Percentiles rank a stretch among this genome's conserved stretches.
Evolutionary conservation across 2,797 vertebrate genomes (phyloP).

Genomic region (Smutsia gigantea): DNA sequence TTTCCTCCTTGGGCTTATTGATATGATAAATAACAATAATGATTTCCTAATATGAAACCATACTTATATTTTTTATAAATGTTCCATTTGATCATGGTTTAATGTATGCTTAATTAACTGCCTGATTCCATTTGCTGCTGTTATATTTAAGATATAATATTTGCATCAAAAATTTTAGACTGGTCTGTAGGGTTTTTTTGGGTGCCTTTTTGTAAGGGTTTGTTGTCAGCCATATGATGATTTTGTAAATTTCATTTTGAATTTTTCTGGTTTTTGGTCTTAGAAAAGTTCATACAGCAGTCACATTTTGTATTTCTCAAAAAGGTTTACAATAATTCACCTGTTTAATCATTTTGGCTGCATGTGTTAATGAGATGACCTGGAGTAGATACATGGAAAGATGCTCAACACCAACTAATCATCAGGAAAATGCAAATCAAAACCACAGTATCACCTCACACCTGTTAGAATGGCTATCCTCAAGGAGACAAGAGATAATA

Average conservation of each 20-base stretch:
- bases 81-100: background rate
- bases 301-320: background rate
- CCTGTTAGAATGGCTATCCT: background rate
- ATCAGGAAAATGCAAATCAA: background rate
- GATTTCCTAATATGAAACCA: background rate
- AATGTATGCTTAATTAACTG: background rate
- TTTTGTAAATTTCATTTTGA: background rate
- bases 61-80: background rate
- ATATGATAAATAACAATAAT: background rate
- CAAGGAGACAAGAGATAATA: background rate
- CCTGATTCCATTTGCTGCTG: background rate
- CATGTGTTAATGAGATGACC: background rate
- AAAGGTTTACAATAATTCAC: background rate
- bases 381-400: background rate
- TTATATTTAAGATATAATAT: constrained; percentile 8
- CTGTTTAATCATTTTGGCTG: background rate
- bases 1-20: background rate
- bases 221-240: background rate
- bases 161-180: background rate
- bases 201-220: background rate
- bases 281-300: background rate
- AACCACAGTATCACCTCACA: background rate
- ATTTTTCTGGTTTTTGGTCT: background rate
- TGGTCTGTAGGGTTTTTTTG: background rate
- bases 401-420: background rate